Percentiles rank a stretch among this genome's conserved stretches.
Evolutionary conservation across 1,140 invertebrate genomes (phyloP).

Genomic region (Coelopa frigida): DNA sequence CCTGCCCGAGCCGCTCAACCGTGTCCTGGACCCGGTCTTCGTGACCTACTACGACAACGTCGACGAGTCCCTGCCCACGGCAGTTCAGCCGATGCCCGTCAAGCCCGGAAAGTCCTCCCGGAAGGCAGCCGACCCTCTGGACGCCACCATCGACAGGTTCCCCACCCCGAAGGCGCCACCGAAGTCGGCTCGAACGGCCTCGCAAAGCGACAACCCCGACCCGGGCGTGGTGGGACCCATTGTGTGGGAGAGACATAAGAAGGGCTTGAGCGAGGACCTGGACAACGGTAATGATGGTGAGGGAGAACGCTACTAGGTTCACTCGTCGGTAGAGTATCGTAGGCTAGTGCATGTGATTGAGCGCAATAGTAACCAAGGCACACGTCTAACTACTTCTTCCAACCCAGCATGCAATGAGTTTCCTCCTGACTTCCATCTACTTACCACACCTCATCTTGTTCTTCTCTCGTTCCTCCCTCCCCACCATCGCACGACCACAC

Average conservation of each 20-base stretch:
- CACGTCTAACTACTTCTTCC: constrained; percentile 5
- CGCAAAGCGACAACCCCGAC: constrained; percentile 50
- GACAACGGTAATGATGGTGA: constrained; percentile 29
- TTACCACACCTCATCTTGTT: constrained; percentile 2
- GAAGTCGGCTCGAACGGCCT: constrained; percentile 24
- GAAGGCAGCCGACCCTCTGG: constrained; percentile 13
- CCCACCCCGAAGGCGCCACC: constrained; percentile 36
- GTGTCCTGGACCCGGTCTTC: constrained; percentile 67
- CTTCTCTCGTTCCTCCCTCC: constrained; percentile 5
- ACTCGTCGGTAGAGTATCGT: constrained; percentile 7
- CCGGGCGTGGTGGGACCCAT: constrained; percentile 76
- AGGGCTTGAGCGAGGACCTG: constrained; percentile 37
- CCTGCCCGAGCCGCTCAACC: constrained; percentile 58
- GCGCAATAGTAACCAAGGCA: constrained; percentile 5
- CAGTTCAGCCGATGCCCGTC: constrained; percentile 12
- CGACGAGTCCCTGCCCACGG: constrained; percentile 45
- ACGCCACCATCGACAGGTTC: constrained; percentile 36
- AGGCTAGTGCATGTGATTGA: constrained; percentile 4
- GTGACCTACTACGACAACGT: constrained; percentile 56
- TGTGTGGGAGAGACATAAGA: constrained; percentile 67
- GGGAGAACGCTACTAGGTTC: constrained; percentile 12
- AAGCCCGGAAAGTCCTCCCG: constrained; percentile 9
- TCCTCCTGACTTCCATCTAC: background rate
- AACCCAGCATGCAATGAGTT: background rate
- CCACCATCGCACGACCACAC: constrained; percentile 1